These are phyloP conservation scores for Artemisiospiza belli DNA, from an alignment of 2,113 vertebrate genomes.

Conservation along the genomic window DNA sequence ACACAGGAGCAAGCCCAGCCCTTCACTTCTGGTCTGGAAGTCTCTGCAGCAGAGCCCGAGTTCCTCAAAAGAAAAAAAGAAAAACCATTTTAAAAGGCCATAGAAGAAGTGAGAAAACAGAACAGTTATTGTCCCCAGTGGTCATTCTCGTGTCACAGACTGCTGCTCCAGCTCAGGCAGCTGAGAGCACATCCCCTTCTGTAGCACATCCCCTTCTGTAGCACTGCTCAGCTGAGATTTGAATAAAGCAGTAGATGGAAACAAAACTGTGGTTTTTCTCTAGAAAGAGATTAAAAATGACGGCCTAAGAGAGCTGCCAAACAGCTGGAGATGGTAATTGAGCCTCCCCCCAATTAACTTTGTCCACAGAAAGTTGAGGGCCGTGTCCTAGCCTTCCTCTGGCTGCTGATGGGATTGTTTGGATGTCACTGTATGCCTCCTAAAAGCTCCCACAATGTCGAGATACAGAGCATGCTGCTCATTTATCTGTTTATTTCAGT, in stretches of 20 bases:
- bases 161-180: neutral
- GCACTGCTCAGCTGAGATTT: neutral
- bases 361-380: neutral
- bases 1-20: neutral
- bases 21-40: neutral
- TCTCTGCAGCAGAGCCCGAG: neutral
- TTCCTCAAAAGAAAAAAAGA: neutral
- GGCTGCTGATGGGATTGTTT: neutral
- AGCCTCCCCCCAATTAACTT: neutral
- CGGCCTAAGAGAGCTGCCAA: neutral
- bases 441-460: neutral
- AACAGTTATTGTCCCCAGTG: neutral
- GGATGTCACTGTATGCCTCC: neutral
- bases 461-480: neutral
- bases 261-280: neutral
- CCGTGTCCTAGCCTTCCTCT: neutral
- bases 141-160: fast-evolving
- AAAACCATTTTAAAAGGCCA: neutral
- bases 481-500: neutral
- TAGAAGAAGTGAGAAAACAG: neutral
- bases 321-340: neutral
- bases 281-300: constrained; percentile 5
- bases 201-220: neutral
- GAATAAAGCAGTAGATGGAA: neutral
- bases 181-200: neutral